Conservation (phyloP, 2,113 vertebrate species). For the Istiophorus platypterus region DNA sequence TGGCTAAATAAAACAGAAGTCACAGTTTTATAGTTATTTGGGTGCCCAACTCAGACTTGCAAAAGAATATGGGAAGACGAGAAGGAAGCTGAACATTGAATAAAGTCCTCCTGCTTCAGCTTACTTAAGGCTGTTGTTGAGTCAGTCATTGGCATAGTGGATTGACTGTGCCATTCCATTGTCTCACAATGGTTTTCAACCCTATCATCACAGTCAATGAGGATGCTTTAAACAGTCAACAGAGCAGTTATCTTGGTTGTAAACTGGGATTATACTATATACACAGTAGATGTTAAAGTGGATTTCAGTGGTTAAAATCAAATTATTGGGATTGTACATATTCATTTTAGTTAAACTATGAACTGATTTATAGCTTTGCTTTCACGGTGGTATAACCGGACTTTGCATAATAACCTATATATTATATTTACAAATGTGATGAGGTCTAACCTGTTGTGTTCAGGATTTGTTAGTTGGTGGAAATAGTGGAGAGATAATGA, state of each 20-base stretch:
- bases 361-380: not conserved
- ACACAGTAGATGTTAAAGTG: not conserved
- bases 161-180: not conserved
- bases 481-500: not conserved
- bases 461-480: not conserved
- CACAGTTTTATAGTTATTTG: constrained; percentile 28
- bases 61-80: not conserved
- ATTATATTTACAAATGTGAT: not conserved
- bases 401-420: not conserved
- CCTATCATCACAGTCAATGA: constrained; percentile 5
- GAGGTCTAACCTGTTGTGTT: not conserved
- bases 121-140: constrained; percentile 2
- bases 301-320: not conserved
- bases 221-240: constrained; percentile 3
- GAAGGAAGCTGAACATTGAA: not conserved
- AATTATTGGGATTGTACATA: not conserved
- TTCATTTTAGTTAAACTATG: not conserved
- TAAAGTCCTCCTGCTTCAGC: not conserved
- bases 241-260: constrained; percentile 1
- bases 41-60: not conserved
- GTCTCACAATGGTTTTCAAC: not conserved
- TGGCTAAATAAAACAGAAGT: constrained; percentile 45
- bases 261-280: constrained; percentile 3
- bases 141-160: not conserved
- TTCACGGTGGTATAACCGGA: not conserved